Evolutionary conservation across 2,888 invertebrate species (phyloP).

Genomic region (Meteorus cinctellus): DNA sequence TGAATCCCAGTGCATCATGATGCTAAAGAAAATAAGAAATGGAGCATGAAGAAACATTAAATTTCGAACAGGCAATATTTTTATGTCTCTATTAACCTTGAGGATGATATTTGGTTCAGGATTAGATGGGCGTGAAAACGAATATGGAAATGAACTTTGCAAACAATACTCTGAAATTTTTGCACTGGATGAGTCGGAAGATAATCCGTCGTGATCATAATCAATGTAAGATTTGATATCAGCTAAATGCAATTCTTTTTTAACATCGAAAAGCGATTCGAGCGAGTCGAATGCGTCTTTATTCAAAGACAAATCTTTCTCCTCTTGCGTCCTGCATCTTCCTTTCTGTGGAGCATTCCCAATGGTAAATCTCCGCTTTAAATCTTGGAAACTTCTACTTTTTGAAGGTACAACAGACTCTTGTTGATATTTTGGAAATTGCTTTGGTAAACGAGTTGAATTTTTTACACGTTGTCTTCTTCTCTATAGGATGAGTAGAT

Average conservation of each 20-base stretch:
- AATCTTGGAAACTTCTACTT: slow-evolving; percentile 57
- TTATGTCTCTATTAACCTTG: background rate
- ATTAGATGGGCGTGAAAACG: background rate
- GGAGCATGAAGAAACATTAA: background rate
- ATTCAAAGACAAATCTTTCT: slow-evolving; percentile 46
- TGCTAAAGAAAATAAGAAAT: slow-evolving; percentile 1
- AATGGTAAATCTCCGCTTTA: slow-evolving; percentile 54
- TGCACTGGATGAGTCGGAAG: slow-evolving; percentile 14
- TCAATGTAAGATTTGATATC: slow-evolving; percentile 48
- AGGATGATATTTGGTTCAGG: background rate
- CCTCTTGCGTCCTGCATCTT: slow-evolving; percentile 40
- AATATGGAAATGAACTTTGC: slow-evolving; percentile 10
- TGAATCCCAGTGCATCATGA: background rate
- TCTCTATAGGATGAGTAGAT: slow-evolving; percentile 54
- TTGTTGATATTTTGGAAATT: slow-evolving; percentile 47
- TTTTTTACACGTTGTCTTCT: slow-evolving; percentile 58
- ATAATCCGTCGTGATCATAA: slow-evolving; percentile 7
- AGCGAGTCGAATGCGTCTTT: slow-evolving; percentile 60
- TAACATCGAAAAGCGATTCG: slow-evolving; percentile 65
- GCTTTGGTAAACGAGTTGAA: slow-evolving; percentile 52
- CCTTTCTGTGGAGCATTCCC: slow-evolving; percentile 43
- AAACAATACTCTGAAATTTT: slow-evolving; percentile 15
- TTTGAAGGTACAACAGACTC: slow-evolving; percentile 49
- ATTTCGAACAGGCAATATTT: background rate
- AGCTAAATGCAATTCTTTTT: slow-evolving; percentile 59